Percentiles rank a stretch among this genome's conserved stretches.
Conservation (phyloP, 2,113 vertebrate species). For the Nipponia nippon region DNA sequence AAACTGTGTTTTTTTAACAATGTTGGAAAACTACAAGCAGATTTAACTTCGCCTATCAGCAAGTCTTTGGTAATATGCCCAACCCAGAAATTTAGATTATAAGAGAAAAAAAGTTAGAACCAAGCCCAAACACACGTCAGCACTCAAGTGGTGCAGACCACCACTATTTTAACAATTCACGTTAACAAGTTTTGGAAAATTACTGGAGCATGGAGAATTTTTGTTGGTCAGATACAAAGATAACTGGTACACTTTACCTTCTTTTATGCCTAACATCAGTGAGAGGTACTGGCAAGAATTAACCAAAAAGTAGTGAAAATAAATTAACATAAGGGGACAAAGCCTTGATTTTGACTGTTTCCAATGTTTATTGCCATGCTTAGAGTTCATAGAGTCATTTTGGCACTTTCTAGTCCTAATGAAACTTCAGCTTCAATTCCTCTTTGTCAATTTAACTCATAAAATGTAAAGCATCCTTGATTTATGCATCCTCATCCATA, state of each 20-base stretch:
- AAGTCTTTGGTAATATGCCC: neutral
- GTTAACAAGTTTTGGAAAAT: neutral
- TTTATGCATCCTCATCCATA: slow-evolving; percentile 51
- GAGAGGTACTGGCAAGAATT: neutral
- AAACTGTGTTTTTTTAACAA: neutral
- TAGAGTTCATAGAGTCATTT: neutral
- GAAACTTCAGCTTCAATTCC: neutral
- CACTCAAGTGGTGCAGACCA: neutral
- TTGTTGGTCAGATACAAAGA: neutral
- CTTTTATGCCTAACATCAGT: neutral
- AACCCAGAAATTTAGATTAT: neutral
- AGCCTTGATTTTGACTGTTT: neutral
- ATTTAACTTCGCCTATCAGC: neutral
- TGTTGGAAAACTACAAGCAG: neutral
- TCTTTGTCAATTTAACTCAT: neutral
- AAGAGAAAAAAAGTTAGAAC: neutral
- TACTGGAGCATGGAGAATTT: neutral
- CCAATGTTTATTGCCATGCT: neutral
- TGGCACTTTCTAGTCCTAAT: neutral
- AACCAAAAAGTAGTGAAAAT: neutral
- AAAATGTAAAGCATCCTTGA: slow-evolving; percentile 12
- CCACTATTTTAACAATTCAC: neutral
- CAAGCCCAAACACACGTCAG: neutral
- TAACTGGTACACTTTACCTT: neutral
- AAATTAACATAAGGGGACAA: neutral